Conservation (phyloP, 2,797 vertebrate genomes). For the Bovichtus variegatus region DNA sequence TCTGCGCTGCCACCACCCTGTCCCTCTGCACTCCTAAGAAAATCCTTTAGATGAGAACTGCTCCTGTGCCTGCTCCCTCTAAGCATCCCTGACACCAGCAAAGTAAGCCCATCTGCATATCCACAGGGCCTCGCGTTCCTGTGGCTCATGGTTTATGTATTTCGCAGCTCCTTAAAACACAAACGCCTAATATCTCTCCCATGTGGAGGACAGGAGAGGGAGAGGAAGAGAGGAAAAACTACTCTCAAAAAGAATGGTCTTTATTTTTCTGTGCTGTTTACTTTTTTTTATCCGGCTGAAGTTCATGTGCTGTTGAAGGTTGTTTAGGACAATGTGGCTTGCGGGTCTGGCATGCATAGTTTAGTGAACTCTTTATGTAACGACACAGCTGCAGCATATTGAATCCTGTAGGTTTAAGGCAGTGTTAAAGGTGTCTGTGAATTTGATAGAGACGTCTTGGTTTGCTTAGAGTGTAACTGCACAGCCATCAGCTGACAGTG, state of each 20-base stretch:
- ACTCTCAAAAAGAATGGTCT: slow-evolving; percentile 73
- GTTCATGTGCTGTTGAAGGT: slow-evolving; percentile 76
- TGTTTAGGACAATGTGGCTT: slow-evolving; percentile 71
- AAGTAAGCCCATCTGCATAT: slow-evolving; percentile 99
- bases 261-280: slow-evolving; percentile 76
- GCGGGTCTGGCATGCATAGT: slow-evolving; percentile 54
- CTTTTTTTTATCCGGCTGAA: slow-evolving; percentile 70
- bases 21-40: slow-evolving; percentile 87
- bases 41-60: slow-evolving; percentile 96
- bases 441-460: slow-evolving; percentile 42
- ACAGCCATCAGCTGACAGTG: slow-evolving; percentile 40
- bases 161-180: slow-evolving; percentile 99
- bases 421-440: slow-evolving; percentile 9
- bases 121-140: slow-evolving; percentile 97
- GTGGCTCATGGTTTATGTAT: slow-evolving; percentile 99
- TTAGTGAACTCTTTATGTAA: slow-evolving; percentile 60
- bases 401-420: slow-evolving; percentile 42
- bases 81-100: slow-evolving; percentile 97
- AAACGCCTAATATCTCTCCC: slow-evolving; percentile 99
- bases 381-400: slow-evolving; percentile 32
- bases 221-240: slow-evolving; percentile 63
- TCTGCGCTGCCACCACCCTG: slow-evolving; percentile 83
- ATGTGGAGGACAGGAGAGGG: slow-evolving; percentile 85
- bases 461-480: slow-evolving; percentile 28
- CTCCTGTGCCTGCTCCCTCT: slow-evolving; percentile 86